Evolutionary conservation across 2,888 invertebrate species (phyloP).

Genomic region (Melitaea athalia): DNA sequence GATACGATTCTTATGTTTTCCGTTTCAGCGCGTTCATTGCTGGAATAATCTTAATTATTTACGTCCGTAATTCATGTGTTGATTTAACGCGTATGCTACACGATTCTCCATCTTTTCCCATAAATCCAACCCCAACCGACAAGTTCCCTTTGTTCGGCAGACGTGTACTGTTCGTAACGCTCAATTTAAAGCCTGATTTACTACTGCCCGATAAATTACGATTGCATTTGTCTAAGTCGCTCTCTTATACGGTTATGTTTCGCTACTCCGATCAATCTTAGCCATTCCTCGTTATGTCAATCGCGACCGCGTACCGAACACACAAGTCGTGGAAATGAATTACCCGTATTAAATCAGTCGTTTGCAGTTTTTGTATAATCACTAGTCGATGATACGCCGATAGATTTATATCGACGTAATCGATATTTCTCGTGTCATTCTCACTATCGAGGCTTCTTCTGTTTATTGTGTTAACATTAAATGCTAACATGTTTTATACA

Average conservation of each 20-base stretch:
- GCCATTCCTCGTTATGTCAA: slow-evolving; percentile 20
- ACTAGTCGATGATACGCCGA: neutral
- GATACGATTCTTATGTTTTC: neutral
- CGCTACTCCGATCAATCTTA: slow-evolving; percentile 3
- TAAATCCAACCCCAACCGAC: slow-evolving; percentile 17
- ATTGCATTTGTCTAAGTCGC: slow-evolving; percentile 15
- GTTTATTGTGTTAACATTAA: slow-evolving; percentile 10
- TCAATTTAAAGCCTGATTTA: slow-evolving; percentile 16
- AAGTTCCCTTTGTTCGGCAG: slow-evolving; percentile 25
- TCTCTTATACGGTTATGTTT: slow-evolving; percentile 15
- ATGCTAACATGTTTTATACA: slow-evolving; percentile 3
- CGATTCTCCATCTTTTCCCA: slow-evolving; percentile 3
- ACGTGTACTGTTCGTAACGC: slow-evolving; percentile 5
- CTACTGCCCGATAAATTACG: slow-evolving; percentile 18
- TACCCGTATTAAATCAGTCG: neutral
- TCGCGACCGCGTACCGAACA: slow-evolving; percentile 8
- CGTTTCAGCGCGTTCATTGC: neutral
- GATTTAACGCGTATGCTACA: neutral
- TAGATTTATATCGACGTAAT: slow-evolving; percentile 7
- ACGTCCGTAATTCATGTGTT: slow-evolving; percentile 8
- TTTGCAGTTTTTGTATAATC: neutral
- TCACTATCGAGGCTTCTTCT: slow-evolving; percentile 8
- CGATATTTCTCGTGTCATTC: slow-evolving; percentile 5
- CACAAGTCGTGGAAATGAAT: slow-evolving; percentile 6
- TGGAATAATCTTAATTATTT: neutral